A percentile compares a stretch with the other conserved stretches of the same genome.
Conservation (phyloP, 2,888 invertebrate genomes). For the Erebia epiphron region DNA sequence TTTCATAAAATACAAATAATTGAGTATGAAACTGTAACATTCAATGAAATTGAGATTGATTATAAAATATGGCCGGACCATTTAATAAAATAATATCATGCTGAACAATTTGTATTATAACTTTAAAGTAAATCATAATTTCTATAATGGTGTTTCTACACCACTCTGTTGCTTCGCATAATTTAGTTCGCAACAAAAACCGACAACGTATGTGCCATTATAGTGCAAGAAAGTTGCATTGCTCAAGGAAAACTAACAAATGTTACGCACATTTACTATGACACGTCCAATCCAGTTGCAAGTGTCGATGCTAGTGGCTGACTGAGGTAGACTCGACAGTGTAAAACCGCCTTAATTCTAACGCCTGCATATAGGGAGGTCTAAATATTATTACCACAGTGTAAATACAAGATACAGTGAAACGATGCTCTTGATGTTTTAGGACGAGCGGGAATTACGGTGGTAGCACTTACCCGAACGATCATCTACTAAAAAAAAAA, state of each 20-base stretch:
- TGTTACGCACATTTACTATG: slow-evolving; percentile 14
- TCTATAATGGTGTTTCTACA: neutral
- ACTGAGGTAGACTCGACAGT: slow-evolving; percentile 3
- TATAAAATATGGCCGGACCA: neutral
- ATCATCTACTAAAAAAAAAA: no score
- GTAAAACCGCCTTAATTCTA: slow-evolving; percentile 11
- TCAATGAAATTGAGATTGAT: neutral
- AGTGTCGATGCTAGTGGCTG: slow-evolving; percentile 15
- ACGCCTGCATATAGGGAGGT: neutral
- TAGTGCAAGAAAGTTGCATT: slow-evolving; percentile 10
- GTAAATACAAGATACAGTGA: neutral
- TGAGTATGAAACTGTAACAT: neutral
- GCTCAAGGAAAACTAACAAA: slow-evolving; percentile 11
- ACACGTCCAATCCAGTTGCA: slow-evolving; percentile 22
- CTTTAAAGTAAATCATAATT: neutral
- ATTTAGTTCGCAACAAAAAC: neutral
- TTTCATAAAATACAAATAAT: no score
- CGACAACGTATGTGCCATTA: slow-evolving; percentile 15
- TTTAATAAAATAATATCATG: no score
- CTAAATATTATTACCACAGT: neutral
- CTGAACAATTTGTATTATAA: no score
- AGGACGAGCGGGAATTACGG: no score
- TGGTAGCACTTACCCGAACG: no score
- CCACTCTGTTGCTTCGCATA: neutral
- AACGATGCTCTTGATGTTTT: no score